A percentile compares a stretch with the other conserved stretches of the same genome.
phyloP scores from a whole-genome alignment of 2,888 invertebrate species.

The Halictus ligatus region DNA sequence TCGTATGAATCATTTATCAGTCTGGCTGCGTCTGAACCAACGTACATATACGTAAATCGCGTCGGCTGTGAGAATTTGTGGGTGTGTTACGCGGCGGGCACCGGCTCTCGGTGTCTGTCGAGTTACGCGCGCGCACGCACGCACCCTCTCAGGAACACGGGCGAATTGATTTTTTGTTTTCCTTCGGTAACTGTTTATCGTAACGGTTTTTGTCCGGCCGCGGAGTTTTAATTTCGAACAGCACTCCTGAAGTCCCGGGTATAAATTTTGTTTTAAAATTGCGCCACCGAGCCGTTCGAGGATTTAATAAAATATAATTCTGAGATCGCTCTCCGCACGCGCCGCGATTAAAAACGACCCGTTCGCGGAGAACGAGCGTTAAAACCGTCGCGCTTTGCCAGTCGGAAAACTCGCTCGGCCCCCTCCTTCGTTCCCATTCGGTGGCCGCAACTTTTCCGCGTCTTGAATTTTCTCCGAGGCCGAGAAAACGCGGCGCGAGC shows the following conservation, averaged over 20 bases:
- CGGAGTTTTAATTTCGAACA: slow-evolving; percentile 8
- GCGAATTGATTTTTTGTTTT: slow-evolving; percentile 13
- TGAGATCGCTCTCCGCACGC: neutral
- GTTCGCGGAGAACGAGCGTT: neutral
- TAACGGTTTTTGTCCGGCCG: neutral
- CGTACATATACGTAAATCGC: slow-evolving; percentile 15
- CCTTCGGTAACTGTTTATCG: slow-evolving; percentile 30
- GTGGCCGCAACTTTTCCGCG: neutral
- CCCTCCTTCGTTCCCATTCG: neutral
- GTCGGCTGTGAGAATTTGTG: neutral
- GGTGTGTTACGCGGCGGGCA: neutral
- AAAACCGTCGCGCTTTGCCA: slow-evolving; percentile 1
- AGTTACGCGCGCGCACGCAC: neutral
- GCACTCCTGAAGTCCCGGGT: slow-evolving; percentile 5
- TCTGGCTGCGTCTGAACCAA: slow-evolving; percentile 74
- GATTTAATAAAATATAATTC: slow-evolving; percentile 20
- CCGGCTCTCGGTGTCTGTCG: slow-evolving; percentile 10
- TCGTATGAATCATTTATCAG: slow-evolving; percentile 82
- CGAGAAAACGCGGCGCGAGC: neutral
- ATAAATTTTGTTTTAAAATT: slow-evolving; percentile 14
- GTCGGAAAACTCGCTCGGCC: neutral
- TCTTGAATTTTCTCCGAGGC: neutral
- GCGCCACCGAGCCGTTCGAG: slow-evolving; percentile 4
- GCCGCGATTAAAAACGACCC: slow-evolving; percentile 1
- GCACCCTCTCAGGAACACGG: slow-evolving; percentile 12